These are phyloP conservation scores for Drosophila atroscutellata DNA, from an alignment of 2,888 invertebrate species.

Conservation along the genomic window DNA sequence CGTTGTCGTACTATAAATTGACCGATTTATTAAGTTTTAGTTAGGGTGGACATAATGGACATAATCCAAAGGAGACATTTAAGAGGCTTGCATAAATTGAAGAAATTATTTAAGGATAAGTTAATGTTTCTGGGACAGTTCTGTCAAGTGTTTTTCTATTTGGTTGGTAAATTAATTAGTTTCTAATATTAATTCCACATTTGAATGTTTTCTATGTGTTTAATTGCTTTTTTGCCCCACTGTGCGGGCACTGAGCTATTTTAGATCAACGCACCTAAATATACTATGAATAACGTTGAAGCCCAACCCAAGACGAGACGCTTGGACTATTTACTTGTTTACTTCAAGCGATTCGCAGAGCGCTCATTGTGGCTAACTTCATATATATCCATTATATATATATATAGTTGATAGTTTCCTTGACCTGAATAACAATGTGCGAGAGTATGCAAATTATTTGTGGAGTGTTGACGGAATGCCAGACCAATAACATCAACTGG, in stretches of 20 bases:
- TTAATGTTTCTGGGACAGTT: not conserved
- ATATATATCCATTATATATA: not conserved
- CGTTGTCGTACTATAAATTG: not conserved
- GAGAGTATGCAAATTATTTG: conserved; percentile 52
- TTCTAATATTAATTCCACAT: not conserved
- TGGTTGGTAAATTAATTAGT: not conserved
- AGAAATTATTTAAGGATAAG: not conserved
- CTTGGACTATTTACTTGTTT: conserved; percentile 44
- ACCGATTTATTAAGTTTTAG: not conserved
- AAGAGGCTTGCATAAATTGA: not conserved
- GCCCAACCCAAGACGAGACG: conserved; percentile 10
- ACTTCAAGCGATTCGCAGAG: conserved; percentile 10
- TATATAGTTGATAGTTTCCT: conserved; percentile 64
- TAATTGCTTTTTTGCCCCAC: conserved; percentile 8
- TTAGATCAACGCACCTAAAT: conserved; percentile 26
- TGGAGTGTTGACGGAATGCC: conserved; percentile 41
- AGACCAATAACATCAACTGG: conserved; percentile 34
- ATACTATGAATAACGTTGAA: conserved; percentile 11
- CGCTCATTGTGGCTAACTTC: not conserved
- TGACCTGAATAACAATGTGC: conserved; percentile 71
- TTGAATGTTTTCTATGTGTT: not conserved
- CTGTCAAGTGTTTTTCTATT: not conserved
- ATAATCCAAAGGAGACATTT: not conserved
- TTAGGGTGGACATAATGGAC: not conserved
- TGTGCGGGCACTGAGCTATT: conserved; percentile 9